Base-by-base conservation (phyloP, 2,113 vertebrate species). In the Solea solea region DNA sequence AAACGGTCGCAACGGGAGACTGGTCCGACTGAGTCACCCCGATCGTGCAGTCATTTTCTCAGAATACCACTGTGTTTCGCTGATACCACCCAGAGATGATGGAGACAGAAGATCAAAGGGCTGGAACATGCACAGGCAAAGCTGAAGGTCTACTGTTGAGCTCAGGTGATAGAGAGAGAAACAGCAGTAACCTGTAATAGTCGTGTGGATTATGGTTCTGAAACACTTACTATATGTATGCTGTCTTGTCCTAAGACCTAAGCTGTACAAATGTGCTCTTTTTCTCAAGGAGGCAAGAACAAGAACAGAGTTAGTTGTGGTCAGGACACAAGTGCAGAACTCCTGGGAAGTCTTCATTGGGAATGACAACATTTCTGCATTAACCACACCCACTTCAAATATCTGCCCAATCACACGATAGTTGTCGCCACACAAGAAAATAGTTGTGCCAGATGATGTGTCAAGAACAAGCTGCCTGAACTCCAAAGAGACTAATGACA, bases 11-110 rank as follows among this genome's bases (percentile, higher is more conserved):
- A 74, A 76, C 59, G 39, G 79, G 85, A 73, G 65, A 63, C 72
- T 21, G 39, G 62, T 45, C 81, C 62, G 72, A 80, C 46, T 75
- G 77, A 83, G 81, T 68, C 82, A 44, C 53, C 40, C 40, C 79
- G 75, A 55, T 85, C 40, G 64, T 69, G 63, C 45, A 79, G 71
- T 76, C 25, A 77, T 89, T 91, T 89, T 88, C 85, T 82, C 73
- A 67, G 64, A 86, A 64, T 64, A 72, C 61, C 52, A 57, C 77
- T 74, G 63, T 78, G 74, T 77, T 77, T 59, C 49, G 49, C 53
- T 72, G 79, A 72, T 76, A 58, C 65, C 56, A 76, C 64, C 69
- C 73, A 51, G 80, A 86, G 80, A 84, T 73, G 76, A 87, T 86
- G 57, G 76, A 65, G 64, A 77, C 9, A 14, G 48, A 81, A 45